phyloP scores from a whole-genome alignment of 2,797 vertebrate species.

The Sparus aurata region DNA sequence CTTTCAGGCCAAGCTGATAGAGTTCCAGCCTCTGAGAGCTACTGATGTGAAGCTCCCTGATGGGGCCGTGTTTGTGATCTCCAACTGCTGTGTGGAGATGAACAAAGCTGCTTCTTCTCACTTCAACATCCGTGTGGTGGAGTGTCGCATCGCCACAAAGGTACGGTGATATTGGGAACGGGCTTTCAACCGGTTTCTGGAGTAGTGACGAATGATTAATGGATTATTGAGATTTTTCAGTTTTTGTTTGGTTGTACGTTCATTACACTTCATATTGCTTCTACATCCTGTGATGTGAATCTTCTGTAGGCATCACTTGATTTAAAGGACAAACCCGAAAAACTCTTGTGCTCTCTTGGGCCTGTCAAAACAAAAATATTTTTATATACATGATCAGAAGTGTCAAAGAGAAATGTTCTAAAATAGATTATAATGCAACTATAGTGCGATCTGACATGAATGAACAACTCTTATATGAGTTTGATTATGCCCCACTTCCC shows the following conservation, averaged over 20 bases:
- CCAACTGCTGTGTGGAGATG: constrained; percentile 97
- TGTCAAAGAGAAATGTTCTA: no score
- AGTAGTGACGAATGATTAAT: not conserved
- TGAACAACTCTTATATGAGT: no score
- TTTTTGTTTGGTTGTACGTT: not conserved
- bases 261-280: not conserved
- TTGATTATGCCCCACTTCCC: no score
- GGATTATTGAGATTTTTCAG: no score
- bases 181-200: not conserved
- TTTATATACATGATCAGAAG: not conserved
- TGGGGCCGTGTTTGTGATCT: constrained; percentile 95
- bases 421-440: not conserved
- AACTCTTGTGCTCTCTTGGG: not conserved
- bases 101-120: constrained; percentile 98
- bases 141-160: constrained; percentile 96
- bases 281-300: not conserved
- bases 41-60: constrained; percentile 93
- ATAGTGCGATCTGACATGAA: not conserved
- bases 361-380: not conserved
- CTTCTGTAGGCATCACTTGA: not conserved
- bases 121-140: constrained; percentile 96
- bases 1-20: constrained; percentile 95
- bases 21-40: constrained; percentile 94
- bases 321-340: not conserved
- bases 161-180: constrained; percentile 72